These are phyloP conservation scores for Syngnathus rostellatus DNA, from an alignment of 2,797 vertebrate species.

Conservation along the genomic window DNA sequence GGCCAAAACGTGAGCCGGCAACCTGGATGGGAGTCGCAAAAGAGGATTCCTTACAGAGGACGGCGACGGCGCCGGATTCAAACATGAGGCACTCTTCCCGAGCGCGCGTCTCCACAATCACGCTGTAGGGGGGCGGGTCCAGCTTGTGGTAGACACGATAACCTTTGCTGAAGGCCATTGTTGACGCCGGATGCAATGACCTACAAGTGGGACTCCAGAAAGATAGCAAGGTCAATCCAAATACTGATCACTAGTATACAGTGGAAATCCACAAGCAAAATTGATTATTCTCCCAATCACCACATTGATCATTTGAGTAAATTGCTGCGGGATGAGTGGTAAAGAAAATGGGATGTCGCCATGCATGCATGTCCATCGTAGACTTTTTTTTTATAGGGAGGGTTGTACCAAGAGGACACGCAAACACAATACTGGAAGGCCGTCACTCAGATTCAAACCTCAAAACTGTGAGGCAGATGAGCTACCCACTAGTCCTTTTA, in stretches of 20 bases:
- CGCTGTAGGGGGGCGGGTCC: conserved; percentile 92
- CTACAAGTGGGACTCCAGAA: conserved; percentile 45
- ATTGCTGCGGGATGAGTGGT: too few species aligned
- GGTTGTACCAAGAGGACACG: background rate
- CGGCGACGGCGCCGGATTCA: conserved; percentile 94
- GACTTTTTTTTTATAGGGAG: too few species aligned
- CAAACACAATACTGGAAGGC: background rate
- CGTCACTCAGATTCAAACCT: background rate
- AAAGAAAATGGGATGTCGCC: too few species aligned
- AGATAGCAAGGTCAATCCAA: background rate
- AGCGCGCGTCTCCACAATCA: conserved; percentile 88
- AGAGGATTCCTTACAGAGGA: conserved; percentile 80
- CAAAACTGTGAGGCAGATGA: background rate
- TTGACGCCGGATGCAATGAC: conserved; percentile 46
- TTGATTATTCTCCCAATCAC: too few species aligned
- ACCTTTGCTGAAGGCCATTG: conserved; percentile 98
- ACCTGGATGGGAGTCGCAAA: background rate
- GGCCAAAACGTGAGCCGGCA: background rate
- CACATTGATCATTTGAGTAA: too few species aligned
- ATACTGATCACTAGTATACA: background rate
- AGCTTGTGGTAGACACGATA: conserved; percentile 95
- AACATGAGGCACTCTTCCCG: conserved; percentile 96
- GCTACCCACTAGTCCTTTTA: background rate
- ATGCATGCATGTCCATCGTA: too few species aligned
- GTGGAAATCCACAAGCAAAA: background rate